These are phyloP conservation scores for Cremastinae sp. DNA, from an alignment of 2,888 invertebrate genomes.

Conservation along the genomic window DNA sequence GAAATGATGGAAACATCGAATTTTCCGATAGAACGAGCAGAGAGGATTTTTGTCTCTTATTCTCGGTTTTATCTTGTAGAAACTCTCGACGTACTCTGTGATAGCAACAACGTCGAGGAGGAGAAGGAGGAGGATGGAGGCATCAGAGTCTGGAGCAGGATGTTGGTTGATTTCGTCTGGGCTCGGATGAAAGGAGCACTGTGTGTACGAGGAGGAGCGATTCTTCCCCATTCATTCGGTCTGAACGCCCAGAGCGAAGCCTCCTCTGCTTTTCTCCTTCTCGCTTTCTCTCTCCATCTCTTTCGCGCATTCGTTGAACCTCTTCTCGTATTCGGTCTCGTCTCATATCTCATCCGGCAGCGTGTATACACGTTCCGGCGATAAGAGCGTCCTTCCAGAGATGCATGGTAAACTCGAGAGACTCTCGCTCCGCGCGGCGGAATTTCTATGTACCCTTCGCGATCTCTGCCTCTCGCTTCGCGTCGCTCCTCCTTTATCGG, in stretches of 20 bases:
- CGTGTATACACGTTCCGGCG: constrained; percentile 64
- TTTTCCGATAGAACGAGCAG: too few species aligned
- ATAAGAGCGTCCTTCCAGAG: constrained; percentile 62
- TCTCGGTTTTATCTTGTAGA: constrained; percentile 34
- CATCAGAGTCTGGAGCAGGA: constrained; percentile 42
- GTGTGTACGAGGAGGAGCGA: constrained; percentile 35
- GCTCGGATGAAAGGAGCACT: constrained; percentile 54
- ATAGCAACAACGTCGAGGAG: constrained; percentile 20
- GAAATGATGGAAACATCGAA: too few species aligned
- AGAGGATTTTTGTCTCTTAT: constrained; percentile 6
- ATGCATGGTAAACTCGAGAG: constrained; percentile 66
- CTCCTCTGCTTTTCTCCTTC: constrained; percentile 7
- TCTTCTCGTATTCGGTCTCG: constrained; percentile 39
- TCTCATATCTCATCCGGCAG: constrained; percentile 53
- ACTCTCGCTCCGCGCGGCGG: constrained; percentile 45
- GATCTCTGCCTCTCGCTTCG: constrained; percentile 42
- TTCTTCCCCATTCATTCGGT: constrained; percentile 57
- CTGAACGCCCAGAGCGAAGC: constrained; percentile 36
- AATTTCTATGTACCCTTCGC: constrained; percentile 52
- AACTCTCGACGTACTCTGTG: constrained; percentile 33
- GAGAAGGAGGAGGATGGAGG: too few species aligned
- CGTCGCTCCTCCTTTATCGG: constrained; percentile 1
- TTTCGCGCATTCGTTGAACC: constrained; percentile 4
- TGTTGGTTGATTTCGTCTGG: constrained; percentile 55
- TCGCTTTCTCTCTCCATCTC: neutral